These are phyloP conservation scores for Microplitis deprimator DNA, from an alignment of 2,888 invertebrate species.

Conservation along the genomic window DNA sequence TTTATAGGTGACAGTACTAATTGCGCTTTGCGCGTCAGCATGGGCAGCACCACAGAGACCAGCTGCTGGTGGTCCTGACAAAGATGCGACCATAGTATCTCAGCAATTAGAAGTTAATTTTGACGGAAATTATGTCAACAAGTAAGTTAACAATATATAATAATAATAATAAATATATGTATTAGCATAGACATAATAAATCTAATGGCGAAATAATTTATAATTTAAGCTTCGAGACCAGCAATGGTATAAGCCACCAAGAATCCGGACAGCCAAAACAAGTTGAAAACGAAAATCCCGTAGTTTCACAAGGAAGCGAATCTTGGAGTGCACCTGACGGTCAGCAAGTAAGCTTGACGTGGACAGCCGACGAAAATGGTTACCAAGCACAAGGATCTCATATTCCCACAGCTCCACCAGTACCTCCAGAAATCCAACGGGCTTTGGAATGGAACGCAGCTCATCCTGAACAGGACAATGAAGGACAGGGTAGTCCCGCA, in stretches of 20 bases:
- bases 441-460: conserved; percentile 71
- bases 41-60: conserved; percentile 64
- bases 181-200: too few relatives aligned
- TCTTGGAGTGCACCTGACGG: conserved; percentile 72
- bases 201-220: not conserved
- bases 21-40: conserved; percentile 64
- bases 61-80: conserved; percentile 62
- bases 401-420: conserved; percentile 70
- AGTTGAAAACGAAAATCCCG: conserved; percentile 67
- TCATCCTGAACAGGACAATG: conserved; percentile 70
- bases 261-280: conserved; percentile 70
- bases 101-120: conserved; percentile 70
- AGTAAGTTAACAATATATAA: conserved; percentile 58
- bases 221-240: conserved; percentile 70
- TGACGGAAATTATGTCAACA: conserved; percentile 69
- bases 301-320: conserved; percentile 70
- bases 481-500: conserved; percentile 52
- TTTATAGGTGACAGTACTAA: conserved; percentile 63
- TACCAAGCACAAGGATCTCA: conserved; percentile 70
- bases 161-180: not conserved
- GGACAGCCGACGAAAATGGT: conserved; percentile 69
- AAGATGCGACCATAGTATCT: conserved; percentile 68
- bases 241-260: conserved; percentile 72
- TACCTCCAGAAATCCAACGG: conserved; percentile 70
- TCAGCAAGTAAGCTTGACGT: conserved; percentile 68